Evolutionary conservation across 1,140 invertebrate species (phyloP).

Genomic region (Drosophila pseudoananassae): DNA sequence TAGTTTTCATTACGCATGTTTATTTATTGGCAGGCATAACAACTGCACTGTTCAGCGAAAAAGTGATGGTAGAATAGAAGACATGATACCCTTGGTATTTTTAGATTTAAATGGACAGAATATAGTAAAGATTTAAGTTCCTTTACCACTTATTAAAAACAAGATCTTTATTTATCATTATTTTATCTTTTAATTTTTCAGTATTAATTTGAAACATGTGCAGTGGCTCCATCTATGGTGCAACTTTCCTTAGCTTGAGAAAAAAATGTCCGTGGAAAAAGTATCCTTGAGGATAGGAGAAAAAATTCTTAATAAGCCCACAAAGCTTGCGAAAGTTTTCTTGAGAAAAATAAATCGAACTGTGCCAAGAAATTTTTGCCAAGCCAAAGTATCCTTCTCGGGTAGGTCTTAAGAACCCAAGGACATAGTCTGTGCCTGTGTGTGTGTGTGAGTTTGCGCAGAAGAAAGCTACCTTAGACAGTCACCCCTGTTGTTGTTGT

Average conservation of each 20-base stretch:
- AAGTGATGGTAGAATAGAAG: neutral
- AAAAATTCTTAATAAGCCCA: conserved; percentile 43
- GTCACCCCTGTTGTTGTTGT: conserved; percentile 46
- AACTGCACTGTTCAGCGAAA: neutral
- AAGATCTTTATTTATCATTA: too few relatives aligned
- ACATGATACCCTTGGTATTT: neutral
- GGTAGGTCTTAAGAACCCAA: conserved; percentile 42
- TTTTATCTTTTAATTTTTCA: too few relatives aligned
- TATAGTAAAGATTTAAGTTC: too few relatives aligned
- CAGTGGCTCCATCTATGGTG: conserved; percentile 60
- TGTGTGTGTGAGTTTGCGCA: conserved; percentile 55
- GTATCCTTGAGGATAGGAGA: conserved; percentile 3
- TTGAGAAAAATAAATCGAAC: conserved; percentile 32
- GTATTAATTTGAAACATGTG: neutral
- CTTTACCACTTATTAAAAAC: too few relatives aligned
- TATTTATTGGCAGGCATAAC: conserved; percentile 67
- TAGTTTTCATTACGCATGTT: conserved; percentile 83
- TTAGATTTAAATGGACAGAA: too few relatives aligned
- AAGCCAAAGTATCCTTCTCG: conserved; percentile 34
- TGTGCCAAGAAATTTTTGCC: neutral
- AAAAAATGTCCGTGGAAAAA: conserved; percentile 2
- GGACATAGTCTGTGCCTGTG: neutral
- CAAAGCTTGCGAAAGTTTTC: conserved; percentile 72
- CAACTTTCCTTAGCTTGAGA: neutral
- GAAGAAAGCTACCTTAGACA: conserved; percentile 49